These are phyloP conservation scores for Polypedilum pembai DNA, from an alignment of 1,140 invertebrate species.

Conservation along the genomic window DNA sequence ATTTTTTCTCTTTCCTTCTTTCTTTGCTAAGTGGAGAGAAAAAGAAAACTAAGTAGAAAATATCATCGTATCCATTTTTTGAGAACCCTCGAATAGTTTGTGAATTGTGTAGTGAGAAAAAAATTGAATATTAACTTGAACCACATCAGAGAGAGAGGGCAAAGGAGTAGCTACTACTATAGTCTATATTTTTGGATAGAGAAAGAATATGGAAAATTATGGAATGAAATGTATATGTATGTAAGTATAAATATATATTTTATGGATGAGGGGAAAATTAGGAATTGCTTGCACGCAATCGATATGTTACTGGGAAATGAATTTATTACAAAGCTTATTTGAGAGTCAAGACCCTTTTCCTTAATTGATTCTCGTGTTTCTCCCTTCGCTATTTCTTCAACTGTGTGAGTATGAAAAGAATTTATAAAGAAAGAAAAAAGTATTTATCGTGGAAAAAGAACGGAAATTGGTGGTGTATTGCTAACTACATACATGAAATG, in stretches of 20 bases:
- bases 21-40: not conserved
- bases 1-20: not conserved
- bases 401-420: not conserved
- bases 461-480: conserved; percentile 11
- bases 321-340: conserved; percentile 19
- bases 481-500: conserved; percentile 18
- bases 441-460: conserved; percentile 9
- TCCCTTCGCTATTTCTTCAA: not conserved
- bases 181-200: not conserved
- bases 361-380: conserved; percentile 18
- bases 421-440: not conserved
- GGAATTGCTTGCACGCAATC: conserved; percentile 16
- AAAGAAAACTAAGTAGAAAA: conserved; percentile 15
- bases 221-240: not conserved
- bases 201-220: not conserved
- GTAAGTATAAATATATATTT: conserved; percentile 10
- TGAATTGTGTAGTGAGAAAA: not conserved
- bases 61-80: conserved; percentile 9
- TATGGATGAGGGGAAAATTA: not conserved
- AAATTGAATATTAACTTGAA: conserved; percentile 20
- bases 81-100: conserved; percentile 1
- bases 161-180: not conserved
- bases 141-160: not conserved
- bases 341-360: conserved; percentile 15
- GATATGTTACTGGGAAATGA: conserved; percentile 8